Conservation (phyloP, 2,113 vertebrate species). For the Pseudorasbora parva region DNA sequence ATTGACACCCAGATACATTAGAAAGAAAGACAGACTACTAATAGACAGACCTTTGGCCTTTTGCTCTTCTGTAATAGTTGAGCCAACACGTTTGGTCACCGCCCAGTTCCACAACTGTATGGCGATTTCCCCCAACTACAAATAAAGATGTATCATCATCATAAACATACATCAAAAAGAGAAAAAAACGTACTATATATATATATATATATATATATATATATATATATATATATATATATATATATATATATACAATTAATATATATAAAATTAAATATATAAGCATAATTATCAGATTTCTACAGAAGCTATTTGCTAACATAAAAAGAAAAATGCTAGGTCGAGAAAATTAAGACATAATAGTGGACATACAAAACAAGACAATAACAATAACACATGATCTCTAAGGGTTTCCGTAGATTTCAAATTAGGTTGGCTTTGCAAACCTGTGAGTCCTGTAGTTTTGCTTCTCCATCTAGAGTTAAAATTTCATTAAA, state of each 20-base stretch:
- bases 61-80: conserved; percentile 75
- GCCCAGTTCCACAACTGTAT: conserved; percentile 92
- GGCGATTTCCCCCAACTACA: conserved; percentile 84
- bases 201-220: no score
- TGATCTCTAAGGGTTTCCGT: not conserved
- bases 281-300: not conserved
- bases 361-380: not conserved
- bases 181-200: no score
- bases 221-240: no score
- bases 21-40: not conserved
- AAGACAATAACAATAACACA: not conserved
- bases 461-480: conserved; percentile 60
- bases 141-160: not conserved
- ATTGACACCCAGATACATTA: not conserved
- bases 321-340: not conserved
- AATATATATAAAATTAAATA: not conserved
- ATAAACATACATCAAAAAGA: no score
- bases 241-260: no score
- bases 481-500: conserved; percentile 72
- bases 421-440: not conserved
- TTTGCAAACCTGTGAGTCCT: conserved; percentile 68
- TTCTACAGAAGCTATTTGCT: not conserved
- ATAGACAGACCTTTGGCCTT: conserved; percentile 80
- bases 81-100: conserved; percentile 75
- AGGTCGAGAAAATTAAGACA: not conserved